Evolutionary conservation across 1,140 invertebrate genomes (phyloP).

Genomic region (Linepithema humile): DNA sequence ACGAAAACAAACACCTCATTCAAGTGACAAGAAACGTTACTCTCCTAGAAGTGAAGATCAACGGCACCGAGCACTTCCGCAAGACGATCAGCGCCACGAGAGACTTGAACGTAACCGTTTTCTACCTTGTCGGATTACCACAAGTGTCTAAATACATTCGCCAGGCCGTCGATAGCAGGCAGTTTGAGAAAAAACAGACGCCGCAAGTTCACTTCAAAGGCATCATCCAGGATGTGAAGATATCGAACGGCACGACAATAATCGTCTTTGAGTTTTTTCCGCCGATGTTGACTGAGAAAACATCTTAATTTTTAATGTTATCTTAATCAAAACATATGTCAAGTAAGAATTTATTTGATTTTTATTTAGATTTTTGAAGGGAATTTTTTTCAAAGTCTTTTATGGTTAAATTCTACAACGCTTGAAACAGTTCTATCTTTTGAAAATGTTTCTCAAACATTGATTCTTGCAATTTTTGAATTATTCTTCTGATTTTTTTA

Average conservation of each 20-base stretch:
- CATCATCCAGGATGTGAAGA: slow-evolving; percentile 95
- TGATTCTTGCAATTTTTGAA: neutral
- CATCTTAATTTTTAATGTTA: neutral
- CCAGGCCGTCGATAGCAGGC: slow-evolving; percentile 78
- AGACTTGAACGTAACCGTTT: slow-evolving; percentile 91
- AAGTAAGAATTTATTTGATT: no score
- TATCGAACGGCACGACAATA: slow-evolving; percentile 90
- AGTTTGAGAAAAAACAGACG: slow-evolving; percentile 82
- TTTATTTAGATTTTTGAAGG: no score
- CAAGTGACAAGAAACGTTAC: slow-evolving; percentile 91
- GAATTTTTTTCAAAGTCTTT: no score
- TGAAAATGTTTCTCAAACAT: no score
- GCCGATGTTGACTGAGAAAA: slow-evolving; percentile 84
- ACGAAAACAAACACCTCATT: slow-evolving; percentile 94
- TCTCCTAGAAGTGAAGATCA: slow-evolving; percentile 92
- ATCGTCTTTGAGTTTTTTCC: slow-evolving; percentile 96
- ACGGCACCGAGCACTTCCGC: slow-evolving; percentile 94
- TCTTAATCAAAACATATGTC: no score
- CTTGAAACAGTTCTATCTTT: no score
- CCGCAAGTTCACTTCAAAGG: slow-evolving; percentile 94
- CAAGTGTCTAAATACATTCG: slow-evolving; percentile 81
- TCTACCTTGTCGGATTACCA: slow-evolving; percentile 92
- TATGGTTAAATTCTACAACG: no score
- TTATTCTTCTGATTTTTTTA: neutral
- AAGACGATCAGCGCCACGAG: slow-evolving; percentile 92